Evolutionary conservation across 2,888 invertebrate genomes (phyloP), one percentile per base, ranked within the genome.

Genomic region (Bellardia pandia): DNA sequence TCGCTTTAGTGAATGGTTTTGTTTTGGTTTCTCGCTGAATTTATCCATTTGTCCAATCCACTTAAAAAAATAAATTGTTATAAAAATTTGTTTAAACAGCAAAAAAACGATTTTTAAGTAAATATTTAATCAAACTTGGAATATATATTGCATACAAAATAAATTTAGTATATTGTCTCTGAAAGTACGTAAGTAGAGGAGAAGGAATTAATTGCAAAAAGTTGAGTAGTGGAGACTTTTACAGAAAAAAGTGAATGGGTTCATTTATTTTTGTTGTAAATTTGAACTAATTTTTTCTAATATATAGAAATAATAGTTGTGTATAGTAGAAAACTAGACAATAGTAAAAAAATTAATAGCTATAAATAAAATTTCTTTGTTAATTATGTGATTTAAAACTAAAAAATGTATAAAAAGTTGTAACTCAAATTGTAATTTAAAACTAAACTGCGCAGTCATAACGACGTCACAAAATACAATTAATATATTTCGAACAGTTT

Each of bases 391-490:
- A 37, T 56, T 37, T 33, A 42, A 16, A 72, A 51, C 11, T 37
- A 42, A 42, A 69, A 45, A 42, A 30, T 64, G 30, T 42, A n/a
- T n/a, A 48, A 56, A 77, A 51, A 60, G 11, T 60, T 77, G 68
- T 62, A 86, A 84, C 48, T 74, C 37, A 42, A 66, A 42, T 80
- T 56, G 48, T 56, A 16, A 75, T 33, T 77, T 56, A 71, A 71
- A 81, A 75, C 42, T 87, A 71, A 81, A 75, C 42, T 87, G 81
- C 85, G 87, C 85, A 87, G 74, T 64, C 75, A 69, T n/a, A n/a
- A n/a, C 64, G 75, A 87, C 87, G 81, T 85, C 87, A 87, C 87
- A 74, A 42, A 48, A n/a, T 13, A 53, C 42, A 48, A 56, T 53
- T 30, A 60, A 33, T 68, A 11, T 68, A 51, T 78, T 56, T 77